phyloP scores from a whole-genome alignment of 1,140 invertebrate species.

The Drosophila teissieri region DNA sequence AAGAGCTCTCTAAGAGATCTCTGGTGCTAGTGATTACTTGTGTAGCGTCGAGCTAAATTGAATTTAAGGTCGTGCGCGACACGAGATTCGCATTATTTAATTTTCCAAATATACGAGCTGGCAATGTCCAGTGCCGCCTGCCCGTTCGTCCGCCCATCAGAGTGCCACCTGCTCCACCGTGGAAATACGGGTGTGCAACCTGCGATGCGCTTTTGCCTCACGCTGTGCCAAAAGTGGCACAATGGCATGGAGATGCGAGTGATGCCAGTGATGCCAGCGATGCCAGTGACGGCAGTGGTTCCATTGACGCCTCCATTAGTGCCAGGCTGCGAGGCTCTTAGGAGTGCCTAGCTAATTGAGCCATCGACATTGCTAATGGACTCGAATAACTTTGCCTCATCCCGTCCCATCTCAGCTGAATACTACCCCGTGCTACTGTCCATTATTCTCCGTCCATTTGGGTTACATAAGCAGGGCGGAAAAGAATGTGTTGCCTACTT shows the following conservation, averaged over 20 bases:
- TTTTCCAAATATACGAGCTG: slow-evolving; percentile 37
- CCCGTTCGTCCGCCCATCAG: not conserved
- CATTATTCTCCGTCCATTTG: slow-evolving; percentile 27
- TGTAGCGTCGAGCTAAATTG: slow-evolving; percentile 61
- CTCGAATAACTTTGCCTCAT: slow-evolving; percentile 57
- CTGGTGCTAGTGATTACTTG: slow-evolving; percentile 7
- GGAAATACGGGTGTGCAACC: slow-evolving; percentile 55
- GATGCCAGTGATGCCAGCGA: slow-evolving; percentile 4
- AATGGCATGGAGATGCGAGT: slow-evolving; percentile 28
- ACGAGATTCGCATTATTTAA: slow-evolving; percentile 77
- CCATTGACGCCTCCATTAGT: slow-evolving; percentile 71
- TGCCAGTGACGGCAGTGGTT: slow-evolving; percentile 6
- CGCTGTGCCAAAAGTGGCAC: slow-evolving; percentile 71
- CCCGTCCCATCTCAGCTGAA: no score
- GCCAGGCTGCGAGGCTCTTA: slow-evolving; percentile 42
- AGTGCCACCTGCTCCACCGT: not conserved
- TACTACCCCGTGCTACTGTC: not conserved
- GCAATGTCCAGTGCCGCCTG: slow-evolving; percentile 1
- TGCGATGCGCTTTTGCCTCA: slow-evolving; percentile 55
- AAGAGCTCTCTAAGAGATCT: slow-evolving; percentile 19
- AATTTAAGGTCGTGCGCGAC: slow-evolving; percentile 78
- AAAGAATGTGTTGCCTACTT: slow-evolving; percentile 15
- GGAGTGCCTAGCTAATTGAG: slow-evolving; percentile 58
- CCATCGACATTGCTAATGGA: slow-evolving; percentile 63
- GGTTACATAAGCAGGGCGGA: slow-evolving; percentile 37